Base-by-base conservation (phyloP, 2,113 vertebrate species). In the Xerus inauris region DNA sequence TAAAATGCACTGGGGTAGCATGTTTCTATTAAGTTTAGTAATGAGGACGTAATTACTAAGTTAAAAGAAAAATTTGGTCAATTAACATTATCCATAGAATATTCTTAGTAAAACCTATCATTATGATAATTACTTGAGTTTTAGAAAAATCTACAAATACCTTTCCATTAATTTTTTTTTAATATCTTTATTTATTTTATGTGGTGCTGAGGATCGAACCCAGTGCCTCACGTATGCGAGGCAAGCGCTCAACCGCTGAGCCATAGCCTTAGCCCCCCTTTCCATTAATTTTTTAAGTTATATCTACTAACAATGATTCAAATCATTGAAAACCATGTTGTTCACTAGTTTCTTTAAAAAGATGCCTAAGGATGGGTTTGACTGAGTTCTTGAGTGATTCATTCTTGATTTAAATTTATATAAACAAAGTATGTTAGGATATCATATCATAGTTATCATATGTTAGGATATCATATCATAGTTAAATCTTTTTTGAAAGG, bases 141-240 rank as follows among this genome's bases (percentile, higher is more conserved):
- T 93, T 81, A 32, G 35, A 65, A 86, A 98, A 80, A 85, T 38
- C 22, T 51, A 69, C 7, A 85, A 76, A 71, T 71, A 38, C 16
- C 96, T 95, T 75, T 26, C 38, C 92, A 95, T 92, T 76, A 90
- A n/a, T 2, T 83, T n/a, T n/a, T n/a, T n/a, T n/a, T n/a, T n/a
- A n/a, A n/a, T n/a, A n/a, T n/a, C n/a, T n/a, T n/a, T n/a, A n/a
- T n/a, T n/a, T n/a, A n/a, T n/a, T n/a, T n/a, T n/a, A n/a, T n/a
- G n/a, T n/a, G n/a, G n/a, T n/a, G n/a, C n/a, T n/a, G n/a, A n/a
- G n/a, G n/a, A n/a, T n/a, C n/a, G n/a, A n/a, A n/a, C n/a, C n/a
- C n/a, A n/a, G n/a, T n/a, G n/a, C n/a, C n/a, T n/a, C n/a, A n/a
- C n/a, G n/a, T n/a, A n/a, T n/a, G n/a, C n/a, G n/a, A n/a, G n/a